Evolutionary conservation across 2,888 invertebrate species (phyloP).

Genomic region (Aphidius colemani): DNA sequence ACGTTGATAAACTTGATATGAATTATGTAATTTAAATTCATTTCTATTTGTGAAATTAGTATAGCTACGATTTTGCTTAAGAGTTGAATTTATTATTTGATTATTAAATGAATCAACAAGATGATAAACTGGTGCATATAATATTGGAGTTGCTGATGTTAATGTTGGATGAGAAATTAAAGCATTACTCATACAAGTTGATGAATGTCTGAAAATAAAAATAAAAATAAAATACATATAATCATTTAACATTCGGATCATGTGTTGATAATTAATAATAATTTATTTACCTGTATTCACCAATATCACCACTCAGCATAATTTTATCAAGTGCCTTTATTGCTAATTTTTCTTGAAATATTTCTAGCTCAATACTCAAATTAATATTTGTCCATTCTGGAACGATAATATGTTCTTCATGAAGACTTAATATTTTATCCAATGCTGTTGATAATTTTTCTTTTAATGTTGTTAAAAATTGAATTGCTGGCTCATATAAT

Average conservation of each 20-base stretch:
- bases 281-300: slow-evolving; percentile 43
- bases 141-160: slow-evolving; percentile 42
- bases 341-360: slow-evolving; percentile 20
- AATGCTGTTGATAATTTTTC: slow-evolving; percentile 13
- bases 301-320: slow-evolving; percentile 47
- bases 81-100: slow-evolving; percentile 32
- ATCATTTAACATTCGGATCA: not conserved
- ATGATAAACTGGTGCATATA: slow-evolving; percentile 47
- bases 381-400: slow-evolving; percentile 6
- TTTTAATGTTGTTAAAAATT: slow-evolving; percentile 14
- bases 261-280: not conserved
- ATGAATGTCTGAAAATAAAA: slow-evolving; percentile 39
- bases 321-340: slow-evolving; percentile 49
- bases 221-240: slow-evolving; percentile 4
- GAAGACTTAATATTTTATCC: slow-evolving; percentile 1
- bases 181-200: slow-evolving; percentile 43
- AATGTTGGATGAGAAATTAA: slow-evolving; percentile 33
- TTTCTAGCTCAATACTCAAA: slow-evolving; percentile 17
- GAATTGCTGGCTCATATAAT: slow-evolving; percentile 2
- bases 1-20: slow-evolving; percentile 13
- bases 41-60: slow-evolving; percentile 23
- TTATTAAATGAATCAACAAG: slow-evolving; percentile 49
- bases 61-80: slow-evolving; percentile 26
- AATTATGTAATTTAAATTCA: slow-evolving; percentile 25
- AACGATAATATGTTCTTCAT: not conserved